These are phyloP conservation scores for Drepana falcataria DNA, from an alignment of 2,888 invertebrate species.

Conservation along the genomic window DNA sequence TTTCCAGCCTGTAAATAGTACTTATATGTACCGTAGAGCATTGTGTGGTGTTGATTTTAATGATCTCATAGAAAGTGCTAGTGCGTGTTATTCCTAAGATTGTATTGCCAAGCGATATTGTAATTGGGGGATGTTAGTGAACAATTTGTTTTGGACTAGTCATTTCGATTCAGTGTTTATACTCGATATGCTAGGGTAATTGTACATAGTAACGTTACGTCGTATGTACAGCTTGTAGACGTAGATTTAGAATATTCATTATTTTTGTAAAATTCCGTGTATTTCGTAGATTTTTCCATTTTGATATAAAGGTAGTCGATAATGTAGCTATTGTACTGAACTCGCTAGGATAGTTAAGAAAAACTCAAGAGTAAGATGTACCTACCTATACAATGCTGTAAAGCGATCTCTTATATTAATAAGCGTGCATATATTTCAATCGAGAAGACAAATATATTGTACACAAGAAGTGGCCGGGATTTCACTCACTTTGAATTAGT, in stretches of 20 bases:
- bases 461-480: no score
- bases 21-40: background rate
- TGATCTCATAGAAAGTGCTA: constrained; percentile 42
- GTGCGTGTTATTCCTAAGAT: constrained; percentile 35
- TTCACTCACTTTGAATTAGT: no score
- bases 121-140: constrained; percentile 49
- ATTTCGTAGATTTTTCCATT: constrained; percentile 1
- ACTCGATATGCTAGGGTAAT: constrained; percentile 5
- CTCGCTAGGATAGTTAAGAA: constrained; percentile 9
- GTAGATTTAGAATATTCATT: constrained; percentile 27
- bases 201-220: constrained; percentile 3
- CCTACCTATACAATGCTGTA: constrained; percentile 38
- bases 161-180: constrained; percentile 13
- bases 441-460: no score
- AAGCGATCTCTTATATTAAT: constrained; percentile 1
- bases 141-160: constrained; percentile 9
- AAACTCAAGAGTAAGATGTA: constrained; percentile 36
- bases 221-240: constrained; percentile 28
- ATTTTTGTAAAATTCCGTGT: constrained; percentile 28
- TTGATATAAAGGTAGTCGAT: constrained; percentile 1
- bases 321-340: background rate
- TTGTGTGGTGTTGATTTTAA: constrained; percentile 11
- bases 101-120: constrained; percentile 76
- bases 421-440: no score
- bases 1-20: no score